Base-by-base conservation (phyloP, 1,140 invertebrate genomes). In the Drosophila serrata region DNA sequence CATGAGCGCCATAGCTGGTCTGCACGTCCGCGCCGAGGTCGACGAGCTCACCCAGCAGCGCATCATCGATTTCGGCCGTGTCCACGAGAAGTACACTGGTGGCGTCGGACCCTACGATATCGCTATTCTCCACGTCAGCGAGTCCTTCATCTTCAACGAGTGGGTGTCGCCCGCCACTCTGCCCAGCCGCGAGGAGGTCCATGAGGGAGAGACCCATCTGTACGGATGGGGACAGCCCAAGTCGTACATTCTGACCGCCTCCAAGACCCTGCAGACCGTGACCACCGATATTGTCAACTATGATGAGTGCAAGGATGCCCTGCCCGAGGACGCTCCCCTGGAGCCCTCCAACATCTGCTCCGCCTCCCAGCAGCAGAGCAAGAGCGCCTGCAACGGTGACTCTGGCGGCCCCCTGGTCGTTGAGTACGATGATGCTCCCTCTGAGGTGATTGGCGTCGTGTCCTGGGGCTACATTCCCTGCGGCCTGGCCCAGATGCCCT, bases 401-500 rank as follows among this genome's bases (percentile, higher is more conserved):
- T 95, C 95, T 31, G 95, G 95, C 48, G 95, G 95, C 58, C 95
- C 95, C 17, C 81, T 96, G 35, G 93, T 94, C 22, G 91, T 94
- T 49, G 81, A 91, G 60, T n/a, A 4, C n/a, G 6, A 45, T 3
- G 79, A 92, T 15, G 59, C 75, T 19, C 43, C 82, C 46, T 82
- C 90, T 15, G 72, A 82, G 65, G 46, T 92, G 24, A 82, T 97
- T 61, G 96, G 96, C 22, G 92, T 97, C n/a, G 96, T 96, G 0
- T 97, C 96, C 3, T 97, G 96, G 95, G 96, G 96, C 13, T 92
- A 95, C 33, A 93, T 95, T 42, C 96, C 96, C 69, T 96, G 96
- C 77, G 95, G 95, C 4, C 75, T 91, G 22, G 92, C 90, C 75
- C 94, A 94, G 17, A 92, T 94, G 2, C 96, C 96, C 2, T 95